Base-by-base conservation (phyloP, 2,113 vertebrate species). In the western clawed frog (Xenopus tropicalis) region DNA sequence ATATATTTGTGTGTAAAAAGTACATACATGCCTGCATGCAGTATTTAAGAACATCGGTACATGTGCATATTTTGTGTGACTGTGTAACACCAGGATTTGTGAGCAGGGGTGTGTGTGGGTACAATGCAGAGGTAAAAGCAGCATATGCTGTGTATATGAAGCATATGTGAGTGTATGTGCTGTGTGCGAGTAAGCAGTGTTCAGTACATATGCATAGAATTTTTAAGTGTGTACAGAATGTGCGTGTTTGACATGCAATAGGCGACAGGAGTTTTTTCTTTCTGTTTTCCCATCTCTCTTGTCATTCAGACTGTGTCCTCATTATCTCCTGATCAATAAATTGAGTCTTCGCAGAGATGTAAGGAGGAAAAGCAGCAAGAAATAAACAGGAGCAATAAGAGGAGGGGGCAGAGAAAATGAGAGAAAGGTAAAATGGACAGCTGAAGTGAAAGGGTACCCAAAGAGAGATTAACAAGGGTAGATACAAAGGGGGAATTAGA, bases 311-410 rank as follows among this genome's bases (percentile, higher is more conserved):
- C 73, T 75, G 73, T 75, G 73, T 75, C 73, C 73, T 75, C 73
- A 75, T 75, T 75, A 75, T 75, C 73, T 75, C 57, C 66, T 75
- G 73, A 75, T 75, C 73, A 75, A 75, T 75, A 75, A 75, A 75
- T 75, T 75, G 73, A 75, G 73, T 75, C 73, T 69, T 75, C 66
- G 69, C 66, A 43, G 58, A 69, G 73, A 75, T 75, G 73, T 69
- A 66, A 75, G 43, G 69, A 70, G 65, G 42, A 66, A 66, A 66
- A 66, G 64, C 64, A 66, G 66, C 57, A 69, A 51, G 66, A 69
- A 69, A 75, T 69, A 75, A 69, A 75, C 66, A 61, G 57, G 67
- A 69, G 69, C 57, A 62, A 58, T 42, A 57, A 75, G 65, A 20
- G 57, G 57, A 57, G 69, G 57, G 57, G 22, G 16, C 11, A 59